Percentiles rank a stretch among this genome's conserved stretches.
Evolutionary conservation across 37 sponge, comb jelly and placozoan genomes (phyloP).

Genomic region (Eunapius fragilis): DNA sequence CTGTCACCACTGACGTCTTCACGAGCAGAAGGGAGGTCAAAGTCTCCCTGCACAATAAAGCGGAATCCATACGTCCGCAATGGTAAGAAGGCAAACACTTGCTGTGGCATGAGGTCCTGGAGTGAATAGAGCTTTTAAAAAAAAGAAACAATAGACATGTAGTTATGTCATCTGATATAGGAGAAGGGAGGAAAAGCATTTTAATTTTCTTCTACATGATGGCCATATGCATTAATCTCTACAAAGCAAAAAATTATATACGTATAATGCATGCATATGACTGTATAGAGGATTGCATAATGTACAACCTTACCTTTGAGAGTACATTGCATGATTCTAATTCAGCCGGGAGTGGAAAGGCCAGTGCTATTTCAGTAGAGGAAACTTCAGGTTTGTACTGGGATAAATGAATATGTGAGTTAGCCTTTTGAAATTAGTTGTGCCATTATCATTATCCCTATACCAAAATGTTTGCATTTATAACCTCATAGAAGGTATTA

Average conservation of each 20-base stretch:
- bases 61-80: slow-evolving; percentile 70
- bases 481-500: too few species aligned
- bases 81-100: slow-evolving; percentile 77
- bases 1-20: slow-evolving; percentile 64
- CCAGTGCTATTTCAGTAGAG: slow-evolving; percentile 67
- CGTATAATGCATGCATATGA: neutral
- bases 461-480: too few species aligned
- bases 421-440: neutral
- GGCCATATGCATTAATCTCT: too few species aligned
- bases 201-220: too few species aligned
- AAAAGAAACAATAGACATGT: neutral
- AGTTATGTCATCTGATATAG: neutral
- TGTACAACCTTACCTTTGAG: slow-evolving; percentile 36
- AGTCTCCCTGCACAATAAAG: slow-evolving; percentile 75
- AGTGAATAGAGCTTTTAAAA: too few species aligned
- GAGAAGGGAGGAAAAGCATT: too few species aligned
- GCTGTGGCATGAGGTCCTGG: slow-evolving; percentile 55
- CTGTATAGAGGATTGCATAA: neutral
- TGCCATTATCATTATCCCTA: too few species aligned
- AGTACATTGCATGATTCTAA: neutral
- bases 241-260: too few species aligned
- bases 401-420: neutral
- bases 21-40: slow-evolving; percentile 71
- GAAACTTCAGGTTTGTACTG: slow-evolving; percentile 62
- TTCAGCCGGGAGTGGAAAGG: slow-evolving; percentile 51